phyloP scores from a whole-genome alignment of 2,888 invertebrate genomes.

The Melipona bicolor region DNA sequence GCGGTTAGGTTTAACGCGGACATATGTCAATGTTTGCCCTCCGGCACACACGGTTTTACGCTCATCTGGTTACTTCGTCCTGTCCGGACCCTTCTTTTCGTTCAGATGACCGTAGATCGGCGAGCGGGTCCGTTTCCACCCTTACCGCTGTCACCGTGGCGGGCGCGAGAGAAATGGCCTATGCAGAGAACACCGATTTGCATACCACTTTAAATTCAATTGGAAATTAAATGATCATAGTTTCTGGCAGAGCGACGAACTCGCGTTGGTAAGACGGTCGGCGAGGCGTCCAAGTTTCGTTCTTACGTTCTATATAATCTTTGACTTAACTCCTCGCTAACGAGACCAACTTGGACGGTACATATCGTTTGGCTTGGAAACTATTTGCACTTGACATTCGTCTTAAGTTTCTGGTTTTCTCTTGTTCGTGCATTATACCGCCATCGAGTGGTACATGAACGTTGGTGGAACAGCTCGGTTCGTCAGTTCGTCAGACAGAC shows the following conservation, averaged over 20 bases:
- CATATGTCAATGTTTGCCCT: constrained; percentile 83
- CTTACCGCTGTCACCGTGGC: constrained; percentile 40
- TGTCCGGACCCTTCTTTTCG: constrained; percentile 65
- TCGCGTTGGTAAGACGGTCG: constrained; percentile 8
- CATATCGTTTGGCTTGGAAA: constrained; percentile 4
- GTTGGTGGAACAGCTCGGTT: constrained; percentile 29
- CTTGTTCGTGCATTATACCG: constrained; percentile 13
- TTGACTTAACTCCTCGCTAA: constrained; percentile 21
- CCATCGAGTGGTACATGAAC: constrained; percentile 46
- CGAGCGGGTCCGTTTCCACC: constrained; percentile 39
- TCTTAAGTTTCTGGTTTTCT: constrained; percentile 32
- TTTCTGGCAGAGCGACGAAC: neutral
- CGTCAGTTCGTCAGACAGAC: constrained; percentile 30
- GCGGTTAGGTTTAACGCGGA: constrained; percentile 76
- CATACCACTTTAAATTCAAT: constrained; percentile 55
- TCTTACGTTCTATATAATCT: constrained; percentile 23
- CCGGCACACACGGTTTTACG: constrained; percentile 79
- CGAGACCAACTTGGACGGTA: constrained; percentile 27
- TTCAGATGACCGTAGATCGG: constrained; percentile 72
- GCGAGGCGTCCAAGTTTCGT: constrained; percentile 6
- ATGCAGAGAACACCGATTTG: constrained; percentile 42
- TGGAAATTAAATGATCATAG: constrained; percentile 47
- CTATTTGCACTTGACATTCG: constrained; percentile 46
- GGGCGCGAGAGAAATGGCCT: constrained; percentile 55
- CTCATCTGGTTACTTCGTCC: constrained; percentile 76